Evolutionary conservation across 2,888 invertebrate genomes (phyloP).

Genomic region (Andrena fulva): DNA sequence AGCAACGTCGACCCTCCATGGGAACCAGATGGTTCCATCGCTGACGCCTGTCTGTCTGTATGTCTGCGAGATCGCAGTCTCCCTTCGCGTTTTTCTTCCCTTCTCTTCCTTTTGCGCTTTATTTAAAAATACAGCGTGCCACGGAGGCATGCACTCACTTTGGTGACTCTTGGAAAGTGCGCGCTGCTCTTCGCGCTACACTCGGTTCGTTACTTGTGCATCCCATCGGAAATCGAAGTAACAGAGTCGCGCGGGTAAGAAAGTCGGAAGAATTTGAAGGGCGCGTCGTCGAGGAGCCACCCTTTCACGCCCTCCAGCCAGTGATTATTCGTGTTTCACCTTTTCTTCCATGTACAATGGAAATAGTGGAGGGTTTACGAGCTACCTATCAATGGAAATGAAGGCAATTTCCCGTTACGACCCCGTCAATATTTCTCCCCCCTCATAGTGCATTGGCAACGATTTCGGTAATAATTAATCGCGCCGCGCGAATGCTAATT

Average conservation of each 20-base stretch:
- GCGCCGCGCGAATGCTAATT: conserved; percentile 31
- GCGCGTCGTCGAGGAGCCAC: too few relatives aligned
- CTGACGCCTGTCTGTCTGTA: conserved; percentile 33
- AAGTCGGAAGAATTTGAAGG: too few relatives aligned
- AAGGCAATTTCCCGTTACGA: conserved; percentile 19
- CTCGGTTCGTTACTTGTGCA: not conserved
- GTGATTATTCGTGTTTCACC: too few relatives aligned
- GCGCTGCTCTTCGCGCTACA: not conserved
- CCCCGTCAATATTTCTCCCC: conserved; percentile 16
- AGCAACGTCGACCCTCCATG: conserved; percentile 5
- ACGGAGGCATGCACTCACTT: too few relatives aligned
- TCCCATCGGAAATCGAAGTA: too few relatives aligned
- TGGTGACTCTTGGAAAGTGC: not conserved
- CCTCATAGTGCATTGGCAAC: not conserved
- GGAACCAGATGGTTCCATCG: conserved; percentile 45
- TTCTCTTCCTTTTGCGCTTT: not conserved
- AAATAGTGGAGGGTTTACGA: too few relatives aligned
- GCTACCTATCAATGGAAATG: not conserved
- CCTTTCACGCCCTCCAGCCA: too few relatives aligned
- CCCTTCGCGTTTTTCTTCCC: not conserved
- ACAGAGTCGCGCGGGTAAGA: too few relatives aligned
- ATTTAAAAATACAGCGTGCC: not conserved
- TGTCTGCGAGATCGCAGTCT: not conserved
- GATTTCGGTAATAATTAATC: conserved; percentile 43
- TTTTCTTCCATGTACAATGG: too few relatives aligned